Evolutionary conservation across 1,140 invertebrate genomes (phyloP).

Genomic region (Panagrolaimus sp.): DNA sequence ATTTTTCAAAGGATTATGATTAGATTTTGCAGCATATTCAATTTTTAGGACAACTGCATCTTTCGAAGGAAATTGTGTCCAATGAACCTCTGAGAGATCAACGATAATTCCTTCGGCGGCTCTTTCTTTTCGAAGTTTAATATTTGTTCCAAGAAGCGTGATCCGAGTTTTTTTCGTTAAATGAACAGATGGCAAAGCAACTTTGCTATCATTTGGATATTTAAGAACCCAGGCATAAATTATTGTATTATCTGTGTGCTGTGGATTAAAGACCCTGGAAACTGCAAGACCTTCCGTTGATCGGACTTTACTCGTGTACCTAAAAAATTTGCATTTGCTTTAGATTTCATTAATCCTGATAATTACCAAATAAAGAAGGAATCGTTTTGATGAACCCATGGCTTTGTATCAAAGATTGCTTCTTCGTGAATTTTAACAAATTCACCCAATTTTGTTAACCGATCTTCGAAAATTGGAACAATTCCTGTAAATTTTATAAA

Average conservation of each 20-base stretch:
- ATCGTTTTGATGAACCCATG: slow-evolving; percentile 61
- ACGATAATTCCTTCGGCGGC: slow-evolving; percentile 39
- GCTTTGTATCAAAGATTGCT: slow-evolving; percentile 75
- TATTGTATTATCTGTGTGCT: slow-evolving; percentile 37
- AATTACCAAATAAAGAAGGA: slow-evolving; percentile 42
- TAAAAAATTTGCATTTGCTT: slow-evolving; percentile 12
- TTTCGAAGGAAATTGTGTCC: background rate
- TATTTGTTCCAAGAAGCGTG: background rate
- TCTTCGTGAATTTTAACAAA: slow-evolving; percentile 82
- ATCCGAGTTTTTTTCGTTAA: background rate
- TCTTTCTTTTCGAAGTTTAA: slow-evolving; percentile 33
- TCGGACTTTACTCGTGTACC: slow-evolving; percentile 44
- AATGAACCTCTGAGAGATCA: background rate
- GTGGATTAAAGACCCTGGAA: slow-evolving; percentile 31
- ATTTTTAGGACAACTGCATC: background rate
- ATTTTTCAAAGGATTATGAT: background rate
- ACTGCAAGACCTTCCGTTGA: background rate
- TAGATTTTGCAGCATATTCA: background rate
- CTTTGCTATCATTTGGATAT: slow-evolving; percentile 22
- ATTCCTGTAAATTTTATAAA: slow-evolving; percentile 84
- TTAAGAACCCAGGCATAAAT: slow-evolving; percentile 49
- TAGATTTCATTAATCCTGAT: background rate
- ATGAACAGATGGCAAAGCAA: slow-evolving; percentile 33
- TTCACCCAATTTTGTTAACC: slow-evolving; percentile 67
- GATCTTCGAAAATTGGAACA: slow-evolving; percentile 79